phyloP scores from a whole-genome alignment of 2,797 vertebrate genomes.

The Notolepis coatsorum region DNA sequence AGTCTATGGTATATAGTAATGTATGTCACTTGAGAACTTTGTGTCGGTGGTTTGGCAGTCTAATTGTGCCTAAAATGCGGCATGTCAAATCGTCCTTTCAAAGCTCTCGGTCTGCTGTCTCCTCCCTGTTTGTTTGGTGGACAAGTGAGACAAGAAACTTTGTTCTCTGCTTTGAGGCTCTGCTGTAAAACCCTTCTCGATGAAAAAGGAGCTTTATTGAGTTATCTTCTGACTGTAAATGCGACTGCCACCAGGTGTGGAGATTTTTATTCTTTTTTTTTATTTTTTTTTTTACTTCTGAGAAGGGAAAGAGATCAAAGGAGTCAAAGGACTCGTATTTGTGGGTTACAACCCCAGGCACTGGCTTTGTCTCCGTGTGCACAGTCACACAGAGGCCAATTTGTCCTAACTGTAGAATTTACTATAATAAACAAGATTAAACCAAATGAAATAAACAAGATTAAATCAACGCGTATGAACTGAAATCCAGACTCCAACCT shows the following conservation, averaged over 20 bases:
- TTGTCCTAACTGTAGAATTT: slow-evolving; percentile 18
- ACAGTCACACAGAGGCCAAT: slow-evolving; percentile 45
- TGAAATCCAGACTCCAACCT: slow-evolving; percentile 55
- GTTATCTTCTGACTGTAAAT: slow-evolving; percentile 68
- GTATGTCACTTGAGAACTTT: slow-evolving; percentile 45
- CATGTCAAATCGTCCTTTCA: slow-evolving; percentile 49
- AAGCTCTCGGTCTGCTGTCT: slow-evolving; percentile 53
- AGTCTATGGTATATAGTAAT: slow-evolving; percentile 27
- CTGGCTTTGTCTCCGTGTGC: slow-evolving; percentile 19
- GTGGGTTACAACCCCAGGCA: slow-evolving; percentile 35
- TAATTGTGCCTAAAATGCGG: slow-evolving; percentile 56
- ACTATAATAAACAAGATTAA: slow-evolving; percentile 51
- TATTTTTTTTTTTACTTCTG: slow-evolving; percentile 54
- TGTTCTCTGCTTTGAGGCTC: slow-evolving; percentile 53
- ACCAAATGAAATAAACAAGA: slow-evolving; percentile 28
- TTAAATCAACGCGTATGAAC: slow-evolving; percentile 40
- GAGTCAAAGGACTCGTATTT: slow-evolving; percentile 49
- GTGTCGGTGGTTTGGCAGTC: slow-evolving; percentile 39
- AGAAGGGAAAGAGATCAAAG: not conserved
- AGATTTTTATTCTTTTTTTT: slow-evolving; percentile 51
- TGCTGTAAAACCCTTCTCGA: slow-evolving; percentile 22
- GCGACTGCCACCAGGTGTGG: slow-evolving; percentile 50
- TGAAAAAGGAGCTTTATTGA: slow-evolving; percentile 74
- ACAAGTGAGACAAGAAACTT: not conserved
- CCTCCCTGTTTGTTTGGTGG: not conserved